Conservation (phyloP, 2,888 invertebrate species). For the Ectobius pallidus region DNA sequence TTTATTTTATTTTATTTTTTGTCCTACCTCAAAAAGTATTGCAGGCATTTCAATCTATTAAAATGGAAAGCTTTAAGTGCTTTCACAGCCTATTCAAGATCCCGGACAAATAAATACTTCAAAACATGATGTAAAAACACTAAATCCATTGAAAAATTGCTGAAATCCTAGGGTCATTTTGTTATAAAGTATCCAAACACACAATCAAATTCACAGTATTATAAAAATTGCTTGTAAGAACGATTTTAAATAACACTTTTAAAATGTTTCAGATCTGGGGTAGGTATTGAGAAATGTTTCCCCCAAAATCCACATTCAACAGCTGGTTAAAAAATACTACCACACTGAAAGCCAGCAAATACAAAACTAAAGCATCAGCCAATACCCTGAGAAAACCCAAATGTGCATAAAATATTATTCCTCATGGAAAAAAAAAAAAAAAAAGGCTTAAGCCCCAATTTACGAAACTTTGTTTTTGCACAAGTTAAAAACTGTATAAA, state of each 20-base stretch:
- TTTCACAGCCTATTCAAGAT: neutral
- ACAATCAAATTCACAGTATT: neutral
- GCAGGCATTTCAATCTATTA: neutral
- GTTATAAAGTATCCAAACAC: neutral
- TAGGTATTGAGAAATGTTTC: too few species aligned
- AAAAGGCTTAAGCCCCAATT: too few species aligned
- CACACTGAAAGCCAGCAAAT: neutral
- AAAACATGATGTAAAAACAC: neutral
- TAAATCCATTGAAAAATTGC: neutral
- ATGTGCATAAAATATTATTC: neutral
- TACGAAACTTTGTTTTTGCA: too few species aligned
- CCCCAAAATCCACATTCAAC: too few species aligned
- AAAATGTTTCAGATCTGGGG: too few species aligned
- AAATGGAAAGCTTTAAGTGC: neutral
- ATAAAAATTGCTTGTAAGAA: neutral
- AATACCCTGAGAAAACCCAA: neutral
- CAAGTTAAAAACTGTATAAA: too few species aligned
- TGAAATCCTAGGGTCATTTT: neutral
- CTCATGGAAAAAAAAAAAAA: neutral
- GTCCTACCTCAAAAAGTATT: neutral
- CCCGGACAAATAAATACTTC: neutral
- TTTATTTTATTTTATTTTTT: too few species aligned
- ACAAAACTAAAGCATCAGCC: neutral
- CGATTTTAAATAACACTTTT: too few species aligned
- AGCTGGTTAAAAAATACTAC: neutral